Evolutionary conservation across 1,140 invertebrate species (phyloP).

Genomic region (Drosophila littoralis): DNA sequence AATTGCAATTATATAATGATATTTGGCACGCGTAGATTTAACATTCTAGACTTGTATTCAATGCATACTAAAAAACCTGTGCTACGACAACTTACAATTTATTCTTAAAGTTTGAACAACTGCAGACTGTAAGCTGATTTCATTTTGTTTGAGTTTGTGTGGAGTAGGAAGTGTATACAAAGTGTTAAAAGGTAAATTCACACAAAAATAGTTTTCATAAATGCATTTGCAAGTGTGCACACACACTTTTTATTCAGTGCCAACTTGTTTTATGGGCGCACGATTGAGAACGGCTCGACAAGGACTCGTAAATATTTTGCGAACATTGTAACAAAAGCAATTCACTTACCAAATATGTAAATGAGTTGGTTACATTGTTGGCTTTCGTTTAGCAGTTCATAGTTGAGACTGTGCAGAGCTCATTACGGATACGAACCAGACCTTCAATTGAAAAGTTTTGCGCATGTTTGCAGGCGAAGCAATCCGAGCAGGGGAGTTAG

Average conservation of each 20-base stretch:
- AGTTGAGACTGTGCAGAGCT: background rate
- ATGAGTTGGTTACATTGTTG: conserved; percentile 25
- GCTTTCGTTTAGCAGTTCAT: background rate
- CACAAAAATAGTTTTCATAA: conserved; percentile 8
- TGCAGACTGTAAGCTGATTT: conserved; percentile 16
- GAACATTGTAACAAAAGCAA: conserved; percentile 10
- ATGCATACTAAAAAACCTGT: no score
- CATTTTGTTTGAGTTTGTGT: background rate
- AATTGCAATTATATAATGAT: no score
- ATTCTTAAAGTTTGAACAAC: background rate
- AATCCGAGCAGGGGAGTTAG: no score
- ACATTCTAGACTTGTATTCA: no score
- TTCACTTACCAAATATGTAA: conserved; percentile 7
- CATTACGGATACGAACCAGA: background rate
- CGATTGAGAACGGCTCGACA: background rate
- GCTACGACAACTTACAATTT: no score
- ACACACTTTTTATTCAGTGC: background rate
- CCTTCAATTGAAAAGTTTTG: no score
- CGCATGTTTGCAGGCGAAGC: no score
- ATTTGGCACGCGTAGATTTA: no score
- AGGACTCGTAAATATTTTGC: conserved; percentile 7
- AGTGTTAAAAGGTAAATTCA: conserved; percentile 21
- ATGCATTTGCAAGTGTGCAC: conserved; percentile 1
- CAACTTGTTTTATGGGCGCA: conserved; percentile 18
- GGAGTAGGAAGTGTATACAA: conserved; percentile 17